Base-by-base conservation (phyloP, 2,113 vertebrate species). In the Mormyrus lacerda region DNA sequence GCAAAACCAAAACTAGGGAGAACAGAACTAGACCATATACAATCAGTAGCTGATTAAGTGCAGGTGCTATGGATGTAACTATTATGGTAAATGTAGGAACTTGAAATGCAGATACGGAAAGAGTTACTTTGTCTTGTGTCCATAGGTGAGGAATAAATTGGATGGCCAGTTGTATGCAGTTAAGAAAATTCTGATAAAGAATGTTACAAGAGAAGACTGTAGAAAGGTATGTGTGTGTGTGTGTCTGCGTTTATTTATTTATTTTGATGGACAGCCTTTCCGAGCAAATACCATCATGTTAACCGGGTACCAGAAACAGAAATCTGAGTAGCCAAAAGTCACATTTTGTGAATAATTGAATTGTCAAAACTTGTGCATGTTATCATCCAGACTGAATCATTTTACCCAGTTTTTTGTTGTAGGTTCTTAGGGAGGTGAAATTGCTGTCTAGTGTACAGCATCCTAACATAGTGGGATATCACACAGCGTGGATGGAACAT, bases 401-500 rank as follows among this genome's bases (percentile, higher is more conserved):
- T 2, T 88, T 48, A 91, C 44, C 91, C 4, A 0, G n/a, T 53
- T 85, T 79, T 42, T 17, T 91, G 13, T 89, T 92, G 0, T 50
- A 99, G 98, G 97, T 99, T 0, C 96, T 99, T 2, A 95, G 98
- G 86, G 98, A 99, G 93, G 98, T 98, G 21, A 99, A 99, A 94
- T 95, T 99, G 50, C 93, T 99, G 91, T 98, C 98, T 9, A 97
- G 97, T 45, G 95, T 99, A 53, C 97, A 99, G 91, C 97, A 99
- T 76, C 93, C 95, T 4, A 97, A 96, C 76, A 96, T 99, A 0
- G 98, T 99, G 0, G 98, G 98, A 6, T 99, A 99, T 90, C 98
- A 99, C 94, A 99, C 98, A 3, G 98, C 98, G 0, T 99, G 98
- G 98, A 97, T 99, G 95, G 98, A 99, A 24, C 97, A 99, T 21